These are phyloP conservation scores for Cantharis rustica DNA, from an alignment of 2,888 invertebrate genomes.

Conservation along the genomic window DNA sequence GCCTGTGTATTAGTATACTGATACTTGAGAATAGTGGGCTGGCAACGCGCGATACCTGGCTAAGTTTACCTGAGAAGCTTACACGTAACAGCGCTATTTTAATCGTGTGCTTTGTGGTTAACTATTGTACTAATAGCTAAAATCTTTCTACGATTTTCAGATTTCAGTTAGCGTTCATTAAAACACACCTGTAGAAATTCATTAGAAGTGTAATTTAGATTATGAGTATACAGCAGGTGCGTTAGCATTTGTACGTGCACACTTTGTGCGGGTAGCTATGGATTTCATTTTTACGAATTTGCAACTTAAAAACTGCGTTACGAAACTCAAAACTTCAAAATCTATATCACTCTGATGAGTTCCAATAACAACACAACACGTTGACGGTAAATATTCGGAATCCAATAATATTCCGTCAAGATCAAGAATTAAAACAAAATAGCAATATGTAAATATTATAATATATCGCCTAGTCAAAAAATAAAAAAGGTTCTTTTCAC, in stretches of 20 bases:
- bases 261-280: neutral
- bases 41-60: constrained; percentile 47
- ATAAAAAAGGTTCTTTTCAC: no score
- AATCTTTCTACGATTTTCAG: constrained; percentile 10
- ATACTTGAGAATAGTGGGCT: constrained; percentile 46
- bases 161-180: neutral
- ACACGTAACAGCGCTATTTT: constrained; percentile 34
- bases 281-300: neutral
- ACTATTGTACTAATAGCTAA: constrained; percentile 36
- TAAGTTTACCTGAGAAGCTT: constrained; percentile 36
- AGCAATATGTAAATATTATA: no score
- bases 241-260: neutral
- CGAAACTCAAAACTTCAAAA: neutral
- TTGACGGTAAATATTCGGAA: no score
- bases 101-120: constrained; percentile 33
- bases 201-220: neutral
- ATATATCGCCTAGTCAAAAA: no score
- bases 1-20: constrained; percentile 46
- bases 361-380: no score
- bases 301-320: neutral
- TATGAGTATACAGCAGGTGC: neutral
- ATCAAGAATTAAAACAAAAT: no score
- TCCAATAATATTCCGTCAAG: no score
- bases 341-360: neutral
- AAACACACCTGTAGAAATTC: neutral